Base-by-base conservation (phyloP, 1,140 invertebrate genomes). In the Anastrepha ludens region DNA sequence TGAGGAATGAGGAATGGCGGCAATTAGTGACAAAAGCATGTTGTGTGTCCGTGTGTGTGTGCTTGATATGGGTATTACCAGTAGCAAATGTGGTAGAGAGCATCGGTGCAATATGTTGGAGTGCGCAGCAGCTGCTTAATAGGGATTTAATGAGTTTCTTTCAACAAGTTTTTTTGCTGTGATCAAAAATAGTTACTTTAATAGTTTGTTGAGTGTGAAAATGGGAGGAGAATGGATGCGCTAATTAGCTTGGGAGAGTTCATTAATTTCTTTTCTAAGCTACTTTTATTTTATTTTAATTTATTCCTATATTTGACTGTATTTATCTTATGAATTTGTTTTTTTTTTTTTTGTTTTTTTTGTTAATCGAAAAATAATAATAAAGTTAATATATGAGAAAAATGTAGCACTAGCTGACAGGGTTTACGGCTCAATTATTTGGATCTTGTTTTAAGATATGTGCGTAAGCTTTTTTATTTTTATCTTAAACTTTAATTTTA, bases 1-100 rank as follows among this genome's bases (percentile, higher is more conserved):
- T 44, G 59, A 86, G 85, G 29, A 60, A 86, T 86, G 85, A 86
- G 85, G 85, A 62, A 86, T 60, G 59, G 85, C 58, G 85, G 85
- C 55, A 86, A 86, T 60, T 60, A 86, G 85, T 9, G 85, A 86
- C 15, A 86, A 86, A 86, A 29, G 29, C 29, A 29, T 29, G 29
- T 29, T 29, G 29, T 29, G 29, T 29, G 59, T 11, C 2, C 62
- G 85, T 41, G 50, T 62, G 85, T 6, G 9, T 78, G 74, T 62
- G 58, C 39, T 20, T 85, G 81, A 41, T 6, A 15, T 85, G 55
- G 47, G 9, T 6, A 44, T 44, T 13, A 9, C 44, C 7, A 20
- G 74, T 81, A 44, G 44, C 47, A 58, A 85, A 85, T 15, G 59
- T 29, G 41, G 44, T 55, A 20, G 74, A 29, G 17, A 47, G n/a